phyloP scores from a whole-genome alignment of 2,797 vertebrate genomes.

The Discoglossus pictus region DNA sequence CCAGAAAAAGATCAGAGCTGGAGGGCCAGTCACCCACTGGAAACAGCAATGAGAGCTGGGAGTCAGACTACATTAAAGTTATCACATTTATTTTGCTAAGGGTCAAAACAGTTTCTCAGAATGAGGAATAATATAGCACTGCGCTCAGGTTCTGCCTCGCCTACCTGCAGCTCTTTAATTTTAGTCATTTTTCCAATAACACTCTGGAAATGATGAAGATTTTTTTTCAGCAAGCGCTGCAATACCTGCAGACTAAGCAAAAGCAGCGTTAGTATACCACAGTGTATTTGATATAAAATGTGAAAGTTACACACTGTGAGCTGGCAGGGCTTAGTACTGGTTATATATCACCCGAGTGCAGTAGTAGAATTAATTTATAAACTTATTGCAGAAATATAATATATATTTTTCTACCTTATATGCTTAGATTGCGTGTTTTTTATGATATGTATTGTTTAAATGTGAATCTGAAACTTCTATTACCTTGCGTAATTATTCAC shows the following conservation, averaged over 20 bases:
- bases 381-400: too few relatives aligned
- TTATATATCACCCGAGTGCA: too few relatives aligned
- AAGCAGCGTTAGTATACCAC: neutral
- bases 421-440: too few relatives aligned
- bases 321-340: too few relatives aligned
- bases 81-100: slow-evolving; percentile 16
- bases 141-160: neutral
- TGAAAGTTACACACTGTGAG: too few relatives aligned
- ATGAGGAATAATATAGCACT: slow-evolving; percentile 27
- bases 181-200: slow-evolving; percentile 7
- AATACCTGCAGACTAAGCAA: neutral
- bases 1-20: neutral
- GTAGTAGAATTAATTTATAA: too few relatives aligned
- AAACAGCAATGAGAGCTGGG: neutral
- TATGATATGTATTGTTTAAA: too few relatives aligned
- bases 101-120: slow-evolving; percentile 8
- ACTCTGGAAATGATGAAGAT: neutral
- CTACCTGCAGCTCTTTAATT: slow-evolving; percentile 1
- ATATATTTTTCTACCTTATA: too few relatives aligned
- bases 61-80: slow-evolving; percentile 18
- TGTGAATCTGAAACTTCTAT: too few relatives aligned
- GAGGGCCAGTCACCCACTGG: slow-evolving; percentile 15
- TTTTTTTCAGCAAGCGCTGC: neutral
- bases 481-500: too few relatives aligned
- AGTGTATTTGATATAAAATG: too few relatives aligned